Conservation (phyloP, 1,140 invertebrate species). For the Pseudomyrmex sp. region DNA sequence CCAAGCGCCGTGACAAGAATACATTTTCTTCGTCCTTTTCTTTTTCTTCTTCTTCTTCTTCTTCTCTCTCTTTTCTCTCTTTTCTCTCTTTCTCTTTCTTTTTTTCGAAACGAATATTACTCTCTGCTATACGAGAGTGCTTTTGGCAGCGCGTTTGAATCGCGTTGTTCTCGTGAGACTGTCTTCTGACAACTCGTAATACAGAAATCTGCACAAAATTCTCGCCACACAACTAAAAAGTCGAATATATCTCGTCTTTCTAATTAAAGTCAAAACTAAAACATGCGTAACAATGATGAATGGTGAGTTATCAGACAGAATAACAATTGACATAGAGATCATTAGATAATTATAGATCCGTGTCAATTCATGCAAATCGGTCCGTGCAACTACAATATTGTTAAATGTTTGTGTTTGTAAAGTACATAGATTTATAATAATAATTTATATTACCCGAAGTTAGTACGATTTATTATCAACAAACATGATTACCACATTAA, state of each 20-base stretch:
- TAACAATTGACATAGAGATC: slow-evolving; percentile 26
- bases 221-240: neutral
- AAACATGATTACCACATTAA: neutral
- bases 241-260: slow-evolving; percentile 20
- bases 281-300: neutral
- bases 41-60: neutral
- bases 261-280: neutral
- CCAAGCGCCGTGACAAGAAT: slow-evolving; percentile 66
- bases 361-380: slow-evolving; percentile 26
- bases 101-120: slow-evolving; percentile 64
- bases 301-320: neutral
- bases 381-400: slow-evolving; percentile 42
- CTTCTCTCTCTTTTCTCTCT: slow-evolving; percentile 15
- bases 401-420: slow-evolving; percentile 10
- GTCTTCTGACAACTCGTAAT: neutral
- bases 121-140: slow-evolving; percentile 39
- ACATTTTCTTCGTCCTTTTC: neutral
- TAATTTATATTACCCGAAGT: slow-evolving; percentile 30
- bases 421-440: slow-evolving; percentile 18
- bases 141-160: slow-evolving; percentile 58
- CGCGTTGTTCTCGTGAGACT: slow-evolving; percentile 23
- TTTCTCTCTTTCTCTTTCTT: slow-evolving; percentile 39
- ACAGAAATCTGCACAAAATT: neutral
- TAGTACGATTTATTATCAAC: slow-evolving; percentile 38
- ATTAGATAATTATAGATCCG: slow-evolving; percentile 30